phyloP scores from a whole-genome alignment of 2,113 vertebrate genomes.

The Gasterosteus aculeatus region DNA sequence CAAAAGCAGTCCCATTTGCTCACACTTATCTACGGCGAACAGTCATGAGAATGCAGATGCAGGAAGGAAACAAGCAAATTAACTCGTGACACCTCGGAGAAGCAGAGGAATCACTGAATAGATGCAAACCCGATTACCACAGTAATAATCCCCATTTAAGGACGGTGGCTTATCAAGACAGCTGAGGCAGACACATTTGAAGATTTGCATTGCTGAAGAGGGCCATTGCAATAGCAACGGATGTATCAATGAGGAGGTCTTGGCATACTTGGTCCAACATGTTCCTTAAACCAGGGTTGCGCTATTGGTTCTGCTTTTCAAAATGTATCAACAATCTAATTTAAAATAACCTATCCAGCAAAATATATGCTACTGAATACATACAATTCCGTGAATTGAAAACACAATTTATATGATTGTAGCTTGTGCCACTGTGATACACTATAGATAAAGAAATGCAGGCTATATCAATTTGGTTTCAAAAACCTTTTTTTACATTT shows the following conservation, averaged over 20 bases:
- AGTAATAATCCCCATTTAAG: slow-evolving; percentile 53
- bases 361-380: background rate
- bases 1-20: slow-evolving; percentile 63
- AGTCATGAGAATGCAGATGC: slow-evolving; percentile 60
- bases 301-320: slow-evolving; percentile 15
- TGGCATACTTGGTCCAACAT: slow-evolving; percentile 11
- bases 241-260: slow-evolving; percentile 24
- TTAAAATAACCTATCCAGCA: background rate
- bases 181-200: slow-evolving; percentile 10
- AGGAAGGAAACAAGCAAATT: slow-evolving; percentile 70
- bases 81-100: slow-evolving; percentile 55
- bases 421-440: slow-evolving; percentile 25
- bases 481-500: slow-evolving; percentile 31
- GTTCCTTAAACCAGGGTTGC: slow-evolving; percentile 22
- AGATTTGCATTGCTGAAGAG: slow-evolving; percentile 38
- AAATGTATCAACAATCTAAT: slow-evolving; percentile 36
- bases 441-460: slow-evolving; percentile 8
- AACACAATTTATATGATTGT: slow-evolving; percentile 38
- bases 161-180: slow-evolving; percentile 32
- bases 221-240: slow-evolving; percentile 4
- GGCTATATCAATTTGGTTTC: slow-evolving; percentile 35
- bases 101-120: slow-evolving; percentile 54
- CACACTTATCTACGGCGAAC: slow-evolving; percentile 74
- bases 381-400: slow-evolving; percentile 9
- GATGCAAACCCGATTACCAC: slow-evolving; percentile 73